phyloP scores from a whole-genome alignment of 2,113 vertebrate genomes.

The Rhinichthys klamathensis region DNA sequence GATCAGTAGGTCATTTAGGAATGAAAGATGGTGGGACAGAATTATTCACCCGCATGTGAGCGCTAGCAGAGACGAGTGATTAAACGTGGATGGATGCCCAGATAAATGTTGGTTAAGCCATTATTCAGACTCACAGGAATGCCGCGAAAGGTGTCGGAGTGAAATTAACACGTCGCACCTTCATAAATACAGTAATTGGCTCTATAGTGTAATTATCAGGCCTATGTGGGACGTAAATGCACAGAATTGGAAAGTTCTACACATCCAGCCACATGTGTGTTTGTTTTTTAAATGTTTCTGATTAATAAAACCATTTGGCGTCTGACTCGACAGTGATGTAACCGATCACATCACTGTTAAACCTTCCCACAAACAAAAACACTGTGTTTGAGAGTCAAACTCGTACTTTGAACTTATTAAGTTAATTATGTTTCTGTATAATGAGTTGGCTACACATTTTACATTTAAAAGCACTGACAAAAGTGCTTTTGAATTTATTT shows the following conservation, averaged over 20 bases:
- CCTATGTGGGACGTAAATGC: neutral
- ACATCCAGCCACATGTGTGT: neutral
- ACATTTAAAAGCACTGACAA: neutral
- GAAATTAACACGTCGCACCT: neutral
- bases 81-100: constrained; percentile 37
- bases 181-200: neutral
- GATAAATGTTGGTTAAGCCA: constrained; percentile 49
- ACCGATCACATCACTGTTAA: neutral
- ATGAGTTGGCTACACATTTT: neutral
- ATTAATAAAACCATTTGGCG: neutral
- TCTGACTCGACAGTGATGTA: neutral
- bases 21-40: constrained; percentile 73
- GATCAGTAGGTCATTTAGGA: constrained; percentile 77
- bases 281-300: neutral
- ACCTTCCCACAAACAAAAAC: neutral
- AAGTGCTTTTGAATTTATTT: neutral
- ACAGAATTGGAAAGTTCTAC: neutral
- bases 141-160: neutral
- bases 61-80: constrained; percentile 16
- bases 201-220: neutral
- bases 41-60: constrained; percentile 62
- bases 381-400: neutral
- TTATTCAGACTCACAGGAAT: constrained; percentile 22
- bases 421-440: neutral
- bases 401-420: neutral